Conservation (phyloP, 2,113 vertebrate genomes). For the Panthera tigris region DNA sequence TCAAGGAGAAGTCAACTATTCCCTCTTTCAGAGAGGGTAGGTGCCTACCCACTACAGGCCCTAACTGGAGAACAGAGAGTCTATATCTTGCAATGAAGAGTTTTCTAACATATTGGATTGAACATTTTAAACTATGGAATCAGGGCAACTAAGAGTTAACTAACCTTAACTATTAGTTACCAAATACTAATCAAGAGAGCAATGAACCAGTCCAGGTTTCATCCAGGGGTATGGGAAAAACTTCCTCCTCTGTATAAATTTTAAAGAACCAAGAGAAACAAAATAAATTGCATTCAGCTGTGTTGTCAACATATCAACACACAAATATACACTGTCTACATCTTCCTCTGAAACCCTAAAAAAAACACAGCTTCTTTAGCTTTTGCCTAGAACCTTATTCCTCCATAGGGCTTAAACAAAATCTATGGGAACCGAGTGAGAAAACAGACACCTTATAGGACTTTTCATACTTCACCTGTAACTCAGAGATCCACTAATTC, state of each 20-base stretch:
- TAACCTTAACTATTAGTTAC: background rate
- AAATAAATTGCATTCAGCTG: background rate
- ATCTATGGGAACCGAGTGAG: background rate
- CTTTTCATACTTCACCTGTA: background rate
- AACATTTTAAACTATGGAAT: background rate
- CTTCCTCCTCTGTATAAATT: background rate
- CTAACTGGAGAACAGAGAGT: background rate
- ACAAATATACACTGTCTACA: background rate
- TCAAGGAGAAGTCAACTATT: background rate
- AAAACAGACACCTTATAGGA: background rate
- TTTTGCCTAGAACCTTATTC: background rate
- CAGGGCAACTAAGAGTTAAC: background rate
- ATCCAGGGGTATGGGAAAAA: background rate
- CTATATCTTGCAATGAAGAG: background rate
- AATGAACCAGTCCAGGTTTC: background rate
- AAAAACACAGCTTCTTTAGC: background rate
- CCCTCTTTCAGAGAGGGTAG: background rate
- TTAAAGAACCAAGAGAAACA: background rate
- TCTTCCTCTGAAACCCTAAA: background rate
- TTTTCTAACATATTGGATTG: background rate
- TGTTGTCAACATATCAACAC: background rate
- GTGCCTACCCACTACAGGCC: background rate
- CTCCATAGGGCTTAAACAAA: background rate
- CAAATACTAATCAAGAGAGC: background rate
- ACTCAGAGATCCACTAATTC: background rate